Evolutionary conservation across 2,113 vertebrate genomes (phyloP).

Genomic region (Panthera leo): DNA sequence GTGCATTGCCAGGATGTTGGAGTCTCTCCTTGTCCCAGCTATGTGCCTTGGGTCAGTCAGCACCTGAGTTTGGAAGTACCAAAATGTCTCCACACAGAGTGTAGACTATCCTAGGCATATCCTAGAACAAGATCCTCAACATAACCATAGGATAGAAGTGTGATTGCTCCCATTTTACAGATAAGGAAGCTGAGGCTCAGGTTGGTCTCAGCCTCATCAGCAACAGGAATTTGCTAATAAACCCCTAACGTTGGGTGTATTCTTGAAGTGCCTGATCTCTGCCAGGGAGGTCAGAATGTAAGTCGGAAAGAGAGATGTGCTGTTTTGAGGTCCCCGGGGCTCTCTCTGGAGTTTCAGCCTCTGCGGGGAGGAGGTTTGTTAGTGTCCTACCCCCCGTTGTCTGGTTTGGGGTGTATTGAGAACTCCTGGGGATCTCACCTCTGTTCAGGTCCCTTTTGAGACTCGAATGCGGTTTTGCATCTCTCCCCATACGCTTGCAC

Average conservation of each 20-base stretch:
- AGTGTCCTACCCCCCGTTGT: background rate
- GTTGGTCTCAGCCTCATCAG: conserved; percentile 14
- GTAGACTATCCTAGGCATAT: background rate
- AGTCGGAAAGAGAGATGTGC: background rate
- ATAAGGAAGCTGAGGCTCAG: background rate
- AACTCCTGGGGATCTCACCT: background rate
- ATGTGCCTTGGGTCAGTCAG: background rate
- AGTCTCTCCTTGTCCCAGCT: background rate
- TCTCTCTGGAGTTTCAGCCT: background rate
- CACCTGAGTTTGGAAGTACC: background rate
- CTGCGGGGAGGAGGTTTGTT: background rate
- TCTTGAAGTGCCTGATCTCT: conserved; percentile 52
- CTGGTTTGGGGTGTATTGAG: background rate
- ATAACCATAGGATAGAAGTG: background rate
- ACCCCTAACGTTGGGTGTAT: background rate
- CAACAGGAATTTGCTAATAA: background rate
- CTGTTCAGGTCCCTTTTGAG: conserved; percentile 18
- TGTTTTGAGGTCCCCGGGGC: background rate
- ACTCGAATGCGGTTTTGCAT: background rate
- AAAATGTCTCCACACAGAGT: background rate
- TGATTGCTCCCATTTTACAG: background rate
- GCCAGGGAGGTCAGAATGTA: conserved; percentile 32
- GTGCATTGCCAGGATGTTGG: background rate
- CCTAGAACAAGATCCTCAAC: background rate
- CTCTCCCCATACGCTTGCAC: background rate